Evolutionary conservation across 2,797 vertebrate species (phyloP).

Genomic region (Oreonectes daqikongensis): DNA sequence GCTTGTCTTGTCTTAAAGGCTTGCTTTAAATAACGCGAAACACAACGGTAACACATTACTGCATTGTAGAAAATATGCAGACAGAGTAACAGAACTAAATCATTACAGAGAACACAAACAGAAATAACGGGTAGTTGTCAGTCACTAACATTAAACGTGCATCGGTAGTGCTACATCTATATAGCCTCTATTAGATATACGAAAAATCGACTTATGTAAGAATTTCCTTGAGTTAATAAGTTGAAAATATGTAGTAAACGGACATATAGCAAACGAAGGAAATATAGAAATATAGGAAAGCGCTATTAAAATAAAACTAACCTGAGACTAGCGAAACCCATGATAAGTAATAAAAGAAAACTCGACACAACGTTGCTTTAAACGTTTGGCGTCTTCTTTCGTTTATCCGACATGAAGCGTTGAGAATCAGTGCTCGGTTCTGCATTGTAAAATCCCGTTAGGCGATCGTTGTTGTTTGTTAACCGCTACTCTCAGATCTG

Average conservation of each 20-base stretch:
- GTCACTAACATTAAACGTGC: too few relatives aligned
- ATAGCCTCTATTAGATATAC: too few relatives aligned
- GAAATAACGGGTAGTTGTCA: too few relatives aligned
- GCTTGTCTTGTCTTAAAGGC: neutral
- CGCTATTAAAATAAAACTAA: neutral
- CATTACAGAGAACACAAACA: too few relatives aligned
- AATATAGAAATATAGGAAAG: neutral
- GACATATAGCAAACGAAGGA: too few relatives aligned
- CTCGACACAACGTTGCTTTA: constrained; percentile 43
- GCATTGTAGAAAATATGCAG: too few relatives aligned
- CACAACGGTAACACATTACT: neutral
- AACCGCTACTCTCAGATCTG: neutral
- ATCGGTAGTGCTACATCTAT: too few relatives aligned
- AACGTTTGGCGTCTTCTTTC: constrained; percentile 61
- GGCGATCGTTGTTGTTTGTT: neutral
- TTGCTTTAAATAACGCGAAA: neutral
- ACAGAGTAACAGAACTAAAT: too few relatives aligned
- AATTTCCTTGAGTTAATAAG: too few relatives aligned
- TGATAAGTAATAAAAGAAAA: constrained; percentile 43
- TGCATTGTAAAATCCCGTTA: constrained; percentile 17
- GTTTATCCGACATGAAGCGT: constrained; percentile 1
- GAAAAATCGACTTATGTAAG: too few relatives aligned
- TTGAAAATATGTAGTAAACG: too few relatives aligned
- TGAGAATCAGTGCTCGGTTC: neutral
- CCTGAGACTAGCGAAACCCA: neutral